phyloP scores from a whole-genome alignment of 2,888 invertebrate species.

The Dicyrtoma fusca region DNA sequence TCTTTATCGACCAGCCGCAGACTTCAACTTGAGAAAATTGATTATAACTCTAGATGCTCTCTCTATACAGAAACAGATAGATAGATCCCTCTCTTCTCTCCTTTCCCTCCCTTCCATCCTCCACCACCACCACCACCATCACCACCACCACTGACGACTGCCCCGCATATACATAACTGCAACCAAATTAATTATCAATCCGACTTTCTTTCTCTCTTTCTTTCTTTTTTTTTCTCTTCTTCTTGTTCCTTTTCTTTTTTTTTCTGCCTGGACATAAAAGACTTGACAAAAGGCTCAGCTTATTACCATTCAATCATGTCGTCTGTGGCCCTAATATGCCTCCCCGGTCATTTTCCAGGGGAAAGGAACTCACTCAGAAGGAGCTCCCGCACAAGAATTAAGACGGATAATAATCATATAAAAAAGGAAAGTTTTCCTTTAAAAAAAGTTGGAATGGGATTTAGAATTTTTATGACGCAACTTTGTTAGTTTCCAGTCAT shows the following conservation, averaged over 20 bases:
- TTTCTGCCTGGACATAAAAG: neutral
- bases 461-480: too few species aligned
- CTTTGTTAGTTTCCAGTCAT: too few species aligned
- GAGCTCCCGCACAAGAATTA: neutral
- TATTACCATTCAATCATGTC: neutral
- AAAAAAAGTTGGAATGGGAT: neutral
- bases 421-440: neutral
- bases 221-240: neutral
- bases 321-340: neutral
- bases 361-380: neutral
- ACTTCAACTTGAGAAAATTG: conserved; percentile 26
- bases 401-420: neutral
- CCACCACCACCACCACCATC: neutral
- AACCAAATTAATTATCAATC: conserved; percentile 28
- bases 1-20: conserved; percentile 33
- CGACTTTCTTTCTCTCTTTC: neutral
- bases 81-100: too few species aligned
- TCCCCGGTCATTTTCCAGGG: neutral
- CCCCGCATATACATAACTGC: neutral
- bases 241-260: conserved; percentile 7
- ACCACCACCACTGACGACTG: neutral
- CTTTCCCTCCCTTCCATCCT: too few species aligned
- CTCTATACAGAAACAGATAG: neutral
- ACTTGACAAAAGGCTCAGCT: too few species aligned
- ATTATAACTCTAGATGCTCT: conserved; percentile 16